These are phyloP conservation scores for Phyllostomus discolor DNA, from an alignment of 2,113 vertebrate genomes.

Conservation along the genomic window DNA sequence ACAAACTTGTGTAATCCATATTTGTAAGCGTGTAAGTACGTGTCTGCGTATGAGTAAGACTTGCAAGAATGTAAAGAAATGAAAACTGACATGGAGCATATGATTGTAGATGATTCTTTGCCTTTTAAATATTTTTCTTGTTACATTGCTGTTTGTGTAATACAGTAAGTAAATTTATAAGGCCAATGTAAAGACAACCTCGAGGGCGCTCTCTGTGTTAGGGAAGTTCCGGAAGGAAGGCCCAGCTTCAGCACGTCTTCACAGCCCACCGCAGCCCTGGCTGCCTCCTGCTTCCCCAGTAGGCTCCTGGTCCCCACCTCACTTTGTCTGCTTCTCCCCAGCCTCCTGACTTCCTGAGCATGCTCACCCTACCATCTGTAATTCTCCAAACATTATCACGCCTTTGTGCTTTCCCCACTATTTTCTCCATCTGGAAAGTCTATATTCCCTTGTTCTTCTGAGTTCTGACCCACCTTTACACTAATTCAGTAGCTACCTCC, in stretches of 20 bases:
- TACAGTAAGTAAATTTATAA: not conserved
- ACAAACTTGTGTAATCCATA: not conserved
- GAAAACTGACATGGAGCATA: not conserved
- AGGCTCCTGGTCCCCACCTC: not conserved
- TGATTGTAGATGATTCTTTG: not conserved
- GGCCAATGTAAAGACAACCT: not conserved
- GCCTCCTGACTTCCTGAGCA: not conserved
- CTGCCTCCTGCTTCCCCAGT: not conserved
- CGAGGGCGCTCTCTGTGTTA: not conserved
- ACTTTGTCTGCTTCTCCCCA: too few species aligned
- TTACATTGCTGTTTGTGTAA: not conserved
- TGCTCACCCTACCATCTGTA: not conserved
- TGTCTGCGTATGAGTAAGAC: not conserved
- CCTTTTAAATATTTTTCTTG: not conserved
- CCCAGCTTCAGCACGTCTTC: rapidly evolving
- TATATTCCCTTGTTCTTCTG: not conserved
- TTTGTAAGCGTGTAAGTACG: not conserved
- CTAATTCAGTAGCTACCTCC: not conserved
- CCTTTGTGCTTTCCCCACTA: not conserved
- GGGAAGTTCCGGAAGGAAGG: not conserved
- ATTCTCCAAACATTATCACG: not conserved
- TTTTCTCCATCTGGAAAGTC: not conserved
- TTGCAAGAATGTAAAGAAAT: not conserved
- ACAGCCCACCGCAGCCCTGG: rapidly evolving
- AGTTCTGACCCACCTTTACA: not conserved